Evolutionary conservation across 2,888 invertebrate species (phyloP).

Genomic region (Ctenicera cuprea): DNA sequence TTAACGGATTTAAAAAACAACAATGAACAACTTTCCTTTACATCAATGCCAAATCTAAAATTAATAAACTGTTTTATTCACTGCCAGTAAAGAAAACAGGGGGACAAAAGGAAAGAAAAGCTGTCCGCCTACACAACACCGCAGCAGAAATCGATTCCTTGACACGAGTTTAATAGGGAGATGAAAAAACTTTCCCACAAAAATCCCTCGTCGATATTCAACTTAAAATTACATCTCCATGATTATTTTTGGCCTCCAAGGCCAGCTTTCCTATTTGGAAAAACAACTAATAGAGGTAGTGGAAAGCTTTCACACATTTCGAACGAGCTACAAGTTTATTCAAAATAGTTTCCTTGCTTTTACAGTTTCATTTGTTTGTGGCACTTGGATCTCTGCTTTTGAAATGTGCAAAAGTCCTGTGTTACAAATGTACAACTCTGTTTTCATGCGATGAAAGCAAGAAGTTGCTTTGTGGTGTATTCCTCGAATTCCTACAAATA

Average conservation of each 20-base stretch:
- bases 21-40: too few relatives aligned
- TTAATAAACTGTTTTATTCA: background rate
- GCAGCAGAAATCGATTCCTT: slow-evolving; percentile 16
- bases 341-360: slow-evolving; percentile 27
- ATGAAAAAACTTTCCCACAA: slow-evolving; percentile 31
- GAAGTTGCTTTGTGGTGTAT: too few relatives aligned
- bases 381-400: slow-evolving; percentile 5
- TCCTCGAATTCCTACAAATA: too few relatives aligned
- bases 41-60: background rate
- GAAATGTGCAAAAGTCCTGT: background rate
- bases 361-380: slow-evolving; percentile 15
- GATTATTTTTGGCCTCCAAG: slow-evolving; percentile 13
- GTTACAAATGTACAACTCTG: background rate
- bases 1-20: too few relatives aligned
- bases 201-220: slow-evolving; percentile 24
- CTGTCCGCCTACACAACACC: slow-evolving; percentile 6
- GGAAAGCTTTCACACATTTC: slow-evolving; percentile 33
- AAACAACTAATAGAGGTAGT: slow-evolving; percentile 23
- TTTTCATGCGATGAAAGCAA: background rate
- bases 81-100: background rate
- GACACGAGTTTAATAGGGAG: slow-evolving; percentile 16
- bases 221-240: slow-evolving; percentile 33
- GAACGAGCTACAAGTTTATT: slow-evolving; percentile 20
- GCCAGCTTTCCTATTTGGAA: slow-evolving; percentile 20
- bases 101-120: slow-evolving; percentile 2